A percentile compares a stretch with the other conserved stretches of the same genome.
Evolutionary conservation across 2,797 vertebrate species (phyloP).

Genomic region (Craterocephalus amniculus): DNA sequence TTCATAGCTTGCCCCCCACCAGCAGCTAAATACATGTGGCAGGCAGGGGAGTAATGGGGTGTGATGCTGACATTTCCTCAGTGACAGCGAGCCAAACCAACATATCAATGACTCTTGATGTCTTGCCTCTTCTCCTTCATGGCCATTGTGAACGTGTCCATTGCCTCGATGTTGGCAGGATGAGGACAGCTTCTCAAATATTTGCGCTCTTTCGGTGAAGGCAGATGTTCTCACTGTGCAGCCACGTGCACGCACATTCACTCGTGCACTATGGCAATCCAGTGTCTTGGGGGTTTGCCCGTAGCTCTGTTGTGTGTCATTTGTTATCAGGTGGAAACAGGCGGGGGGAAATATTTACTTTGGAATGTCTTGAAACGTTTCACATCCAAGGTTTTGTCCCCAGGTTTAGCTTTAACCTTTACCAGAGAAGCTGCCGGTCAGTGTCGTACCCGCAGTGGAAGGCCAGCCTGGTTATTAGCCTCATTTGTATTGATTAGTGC

Average conservation of each 20-base stretch:
- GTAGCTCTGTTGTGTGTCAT: slow-evolving; percentile 41
- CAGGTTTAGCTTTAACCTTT: slow-evolving; percentile 25
- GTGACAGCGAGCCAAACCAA: slow-evolving; percentile 68
- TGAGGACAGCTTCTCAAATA: slow-evolving; percentile 62
- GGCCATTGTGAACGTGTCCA: slow-evolving; percentile 71
- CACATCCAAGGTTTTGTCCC: slow-evolving; percentile 42
- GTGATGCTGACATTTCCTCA: slow-evolving; percentile 75
- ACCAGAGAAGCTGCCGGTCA: slow-evolving; percentile 2
- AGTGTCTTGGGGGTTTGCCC: slow-evolving; percentile 47
- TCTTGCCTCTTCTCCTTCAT: slow-evolving; percentile 55
- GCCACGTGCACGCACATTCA: slow-evolving; percentile 12
- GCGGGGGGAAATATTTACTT: slow-evolving; percentile 51
- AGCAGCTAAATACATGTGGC: slow-evolving; percentile 45
- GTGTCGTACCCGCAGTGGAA: neutral
- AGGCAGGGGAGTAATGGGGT: slow-evolving; percentile 45
- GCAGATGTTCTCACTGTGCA: slow-evolving; percentile 52
- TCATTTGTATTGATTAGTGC: neutral
- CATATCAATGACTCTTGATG: slow-evolving; percentile 72
- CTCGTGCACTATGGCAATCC: slow-evolving; percentile 22
- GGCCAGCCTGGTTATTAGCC: neutral
- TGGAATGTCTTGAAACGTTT: slow-evolving; percentile 46
- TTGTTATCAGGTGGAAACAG: slow-evolving; percentile 68
- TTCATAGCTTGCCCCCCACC: slow-evolving; percentile 18
- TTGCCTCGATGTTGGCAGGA: slow-evolving; percentile 73
- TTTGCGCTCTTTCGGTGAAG: slow-evolving; percentile 58